phyloP scores from a whole-genome alignment of 2,888 invertebrate species.

The Cristatella mucedo region DNA sequence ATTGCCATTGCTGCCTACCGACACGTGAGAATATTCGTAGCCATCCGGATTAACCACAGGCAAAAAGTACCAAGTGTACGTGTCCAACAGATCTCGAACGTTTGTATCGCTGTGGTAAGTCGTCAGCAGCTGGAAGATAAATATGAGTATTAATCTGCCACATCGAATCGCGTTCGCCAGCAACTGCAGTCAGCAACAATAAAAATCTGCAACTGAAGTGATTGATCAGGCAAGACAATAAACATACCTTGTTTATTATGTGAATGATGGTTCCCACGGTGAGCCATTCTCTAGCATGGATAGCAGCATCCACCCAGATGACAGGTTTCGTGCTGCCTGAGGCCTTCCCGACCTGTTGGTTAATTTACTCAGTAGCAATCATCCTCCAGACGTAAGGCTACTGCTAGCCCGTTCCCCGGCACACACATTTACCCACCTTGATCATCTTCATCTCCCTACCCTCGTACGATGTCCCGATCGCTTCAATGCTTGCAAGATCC shows the following conservation, averaged over 20 bases:
- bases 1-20: slow-evolving; percentile 11
- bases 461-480: slow-evolving; percentile 9
- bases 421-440: slow-evolving; percentile 7
- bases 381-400: too few species aligned
- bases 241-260: slow-evolving; percentile 12
- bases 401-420: too few species aligned
- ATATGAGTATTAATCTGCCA: too few species aligned
- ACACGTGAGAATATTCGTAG: slow-evolving; percentile 61
- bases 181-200: too few species aligned
- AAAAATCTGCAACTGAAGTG: too few species aligned
- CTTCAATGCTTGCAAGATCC: slow-evolving; percentile 1
- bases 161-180: too few species aligned
- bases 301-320: slow-evolving; percentile 10
- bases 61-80: slow-evolving; percentile 53
- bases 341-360: too few species aligned
- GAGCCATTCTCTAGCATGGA: slow-evolving; percentile 9
- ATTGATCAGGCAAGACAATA: too few species aligned
- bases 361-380: too few species aligned
- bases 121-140: slow-evolving; percentile 10
- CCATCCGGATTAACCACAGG: slow-evolving; percentile 62
- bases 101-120: slow-evolving; percentile 16
- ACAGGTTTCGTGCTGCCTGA: slow-evolving; percentile 8
- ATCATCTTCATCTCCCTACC: slow-evolving; percentile 9
- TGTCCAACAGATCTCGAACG: slow-evolving; percentile 40
- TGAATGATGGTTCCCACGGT: slow-evolving; percentile 8